A percentile compares a stretch with the other conserved stretches of the same genome.
Evolutionary conservation across 2,888 invertebrate species (phyloP).

Genomic region (Myopa testacea): DNA sequence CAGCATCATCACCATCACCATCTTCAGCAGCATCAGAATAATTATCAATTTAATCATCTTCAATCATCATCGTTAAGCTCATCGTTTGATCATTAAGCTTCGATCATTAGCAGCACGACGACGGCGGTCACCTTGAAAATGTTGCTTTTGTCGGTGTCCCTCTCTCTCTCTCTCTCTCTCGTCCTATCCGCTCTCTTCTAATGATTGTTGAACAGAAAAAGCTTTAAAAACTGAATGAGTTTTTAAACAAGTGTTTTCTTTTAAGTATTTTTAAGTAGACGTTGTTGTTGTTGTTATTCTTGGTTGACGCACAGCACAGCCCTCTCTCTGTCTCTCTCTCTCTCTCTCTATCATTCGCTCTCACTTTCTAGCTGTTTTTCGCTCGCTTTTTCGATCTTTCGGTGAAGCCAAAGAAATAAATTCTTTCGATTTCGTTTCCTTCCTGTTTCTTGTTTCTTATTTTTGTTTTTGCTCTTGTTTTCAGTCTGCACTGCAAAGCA

Average conservation of each 20-base stretch:
- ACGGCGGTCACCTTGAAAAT: no score
- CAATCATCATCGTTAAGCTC: no score
- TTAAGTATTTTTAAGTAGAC: neutral
- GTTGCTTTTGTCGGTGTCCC: no score
- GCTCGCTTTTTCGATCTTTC: no score
- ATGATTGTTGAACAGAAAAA: no score
- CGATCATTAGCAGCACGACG: no score
- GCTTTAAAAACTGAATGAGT: neutral
- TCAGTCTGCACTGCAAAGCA: conserved; percentile 54
- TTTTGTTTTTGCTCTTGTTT: conserved; percentile 36
- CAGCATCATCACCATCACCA: neutral
- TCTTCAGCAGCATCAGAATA: neutral
- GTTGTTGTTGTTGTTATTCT: neutral
- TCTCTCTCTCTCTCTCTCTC: no score
- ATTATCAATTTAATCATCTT: neutral
- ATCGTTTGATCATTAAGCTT: no score
- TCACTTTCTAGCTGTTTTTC: neutral
- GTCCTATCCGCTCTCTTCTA: no score
- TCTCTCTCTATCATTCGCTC: neutral
- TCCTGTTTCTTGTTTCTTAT: conserved; percentile 42
- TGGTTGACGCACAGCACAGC: neutral
- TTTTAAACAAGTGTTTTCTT: neutral
- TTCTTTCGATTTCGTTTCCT: conserved; percentile 7
- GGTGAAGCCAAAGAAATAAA: neutral
- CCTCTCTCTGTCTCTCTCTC: neutral